Conservation (phyloP, 1,140 invertebrate genomes). For the Trachelipus rathkii region DNA sequence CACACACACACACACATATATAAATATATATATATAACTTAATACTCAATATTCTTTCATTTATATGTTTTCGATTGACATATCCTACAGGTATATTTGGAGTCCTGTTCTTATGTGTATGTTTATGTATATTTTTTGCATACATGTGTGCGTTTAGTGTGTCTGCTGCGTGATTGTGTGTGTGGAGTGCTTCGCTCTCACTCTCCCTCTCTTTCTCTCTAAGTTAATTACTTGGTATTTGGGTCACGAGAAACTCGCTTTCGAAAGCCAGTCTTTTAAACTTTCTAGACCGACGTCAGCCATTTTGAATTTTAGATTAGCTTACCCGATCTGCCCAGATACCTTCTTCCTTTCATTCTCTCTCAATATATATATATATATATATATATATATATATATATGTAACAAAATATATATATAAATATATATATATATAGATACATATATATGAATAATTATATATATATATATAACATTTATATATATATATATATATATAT, state of each 20-base stretch:
- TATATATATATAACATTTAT: neutral
- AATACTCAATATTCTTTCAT: too few species aligned
- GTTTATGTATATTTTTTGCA: too few species aligned
- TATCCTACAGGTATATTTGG: too few species aligned
- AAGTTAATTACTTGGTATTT: constrained; percentile 1
- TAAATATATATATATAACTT: too few species aligned
- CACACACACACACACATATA: too few species aligned
- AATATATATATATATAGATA: neutral
- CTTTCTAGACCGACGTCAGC: neutral
- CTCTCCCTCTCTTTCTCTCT: neutral
- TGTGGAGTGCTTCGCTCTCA: neutral
- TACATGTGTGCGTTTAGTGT: too few species aligned
- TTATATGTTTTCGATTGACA: too few species aligned
- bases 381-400: neutral
- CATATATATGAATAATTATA: neutral
- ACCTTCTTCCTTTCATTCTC: too few species aligned
- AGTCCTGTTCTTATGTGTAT: too few species aligned
- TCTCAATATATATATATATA: too few species aligned
- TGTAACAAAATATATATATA: neutral
- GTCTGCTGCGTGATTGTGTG: neutral
- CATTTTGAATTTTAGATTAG: constrained; percentile 4
- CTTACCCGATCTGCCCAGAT: too few species aligned
- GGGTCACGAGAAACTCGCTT: constrained; percentile 4
- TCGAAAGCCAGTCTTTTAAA: neutral
- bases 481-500: neutral